Base-by-base conservation (phyloP, 2,888 invertebrate species). In the Pyrrhosoma nymphula region DNA sequence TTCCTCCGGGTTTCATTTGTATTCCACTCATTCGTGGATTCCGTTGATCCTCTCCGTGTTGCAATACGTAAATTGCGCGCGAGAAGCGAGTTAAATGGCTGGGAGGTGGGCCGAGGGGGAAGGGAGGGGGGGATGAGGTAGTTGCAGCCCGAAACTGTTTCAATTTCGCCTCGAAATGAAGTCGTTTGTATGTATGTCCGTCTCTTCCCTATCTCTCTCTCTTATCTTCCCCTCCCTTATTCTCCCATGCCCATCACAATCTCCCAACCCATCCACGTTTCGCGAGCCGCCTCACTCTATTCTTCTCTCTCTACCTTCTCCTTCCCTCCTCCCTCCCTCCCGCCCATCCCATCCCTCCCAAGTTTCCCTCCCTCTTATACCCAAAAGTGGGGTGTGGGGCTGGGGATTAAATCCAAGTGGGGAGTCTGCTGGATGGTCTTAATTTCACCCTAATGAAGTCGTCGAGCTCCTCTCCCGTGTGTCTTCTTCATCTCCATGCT, bases 371-470 rank as follows among this genome's bases (percentile, higher is more conserved):
- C 60, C 20, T 60, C 60, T 12, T 60, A 10, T 20, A 4, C 2
- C 20, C 60, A 60, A 3, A 3, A 20, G 16, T 60, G 60, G 60
- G n/a, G 60, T 6, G 69, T 0, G 10, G n/a, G n/a, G n/a, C 0
- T 26, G n/a, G 69, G 82, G 30, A 82, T 82, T 82, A 35, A 82
- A 35, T 35, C 82, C 82, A 35, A 82, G 82, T 35, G 82, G 82
- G 82, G 30, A 12, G 82, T 12, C 26, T 23, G 69, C 82, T 82
- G 26, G 35, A 82, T 82, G 82, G 82, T 82, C 82, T 82, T 82
- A 82, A 82, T 82, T 82, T 35, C 35, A 18, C 82, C 82, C 82
- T 82, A 82, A 82, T 82, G 82, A 82, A 82, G 82, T 82, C 82
- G 82, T 82, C 26, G 82, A 82, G 82, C 69, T 23, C 69, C 69